These are phyloP conservation scores for Pomacea maculata DNA, from an alignment of 1,140 invertebrate species.

Conservation along the genomic window DNA sequence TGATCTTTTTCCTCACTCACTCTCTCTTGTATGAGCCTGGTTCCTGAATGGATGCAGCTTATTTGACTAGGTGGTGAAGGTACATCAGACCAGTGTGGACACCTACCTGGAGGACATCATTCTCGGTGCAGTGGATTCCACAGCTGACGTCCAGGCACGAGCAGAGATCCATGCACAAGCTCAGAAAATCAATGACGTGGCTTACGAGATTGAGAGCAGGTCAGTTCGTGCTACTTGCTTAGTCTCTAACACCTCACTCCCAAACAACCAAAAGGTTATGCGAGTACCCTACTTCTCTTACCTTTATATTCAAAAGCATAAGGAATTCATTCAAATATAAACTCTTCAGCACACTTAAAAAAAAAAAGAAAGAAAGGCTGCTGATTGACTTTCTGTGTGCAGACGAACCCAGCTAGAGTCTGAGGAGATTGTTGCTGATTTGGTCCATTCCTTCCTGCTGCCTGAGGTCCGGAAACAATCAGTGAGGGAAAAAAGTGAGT, in stretches of 20 bases:
- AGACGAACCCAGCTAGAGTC: constrained; percentile 66
- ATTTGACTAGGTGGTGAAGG: constrained; percentile 66
- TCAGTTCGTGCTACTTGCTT: constrained; percentile 24
- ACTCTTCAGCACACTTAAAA: no score
- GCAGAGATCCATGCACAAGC: constrained; percentile 69
- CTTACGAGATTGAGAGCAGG: constrained; percentile 65
- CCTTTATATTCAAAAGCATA: no score
- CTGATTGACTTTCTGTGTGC: neutral
- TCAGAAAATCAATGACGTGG: constrained; percentile 71
- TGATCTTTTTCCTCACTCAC: no score
- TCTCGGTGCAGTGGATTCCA: constrained; percentile 70
- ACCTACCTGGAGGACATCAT: constrained; percentile 75
- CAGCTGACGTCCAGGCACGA: constrained; percentile 70
- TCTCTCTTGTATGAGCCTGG: no score
- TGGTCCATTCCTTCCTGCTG: constrained; percentile 73
- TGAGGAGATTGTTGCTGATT: constrained; percentile 72
- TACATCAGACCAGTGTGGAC: constrained; percentile 72
- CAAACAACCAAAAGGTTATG: no score
- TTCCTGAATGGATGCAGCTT: no score
- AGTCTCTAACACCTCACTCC: no score
- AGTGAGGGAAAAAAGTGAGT: constrained; percentile 60
- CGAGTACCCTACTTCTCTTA: no score
- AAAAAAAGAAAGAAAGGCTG: no score
- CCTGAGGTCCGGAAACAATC: constrained; percentile 69
- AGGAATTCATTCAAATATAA: no score